These are phyloP conservation scores for Albula glossodonta DNA, from an alignment of 2,113 vertebrate species.

Conservation along the genomic window DNA sequence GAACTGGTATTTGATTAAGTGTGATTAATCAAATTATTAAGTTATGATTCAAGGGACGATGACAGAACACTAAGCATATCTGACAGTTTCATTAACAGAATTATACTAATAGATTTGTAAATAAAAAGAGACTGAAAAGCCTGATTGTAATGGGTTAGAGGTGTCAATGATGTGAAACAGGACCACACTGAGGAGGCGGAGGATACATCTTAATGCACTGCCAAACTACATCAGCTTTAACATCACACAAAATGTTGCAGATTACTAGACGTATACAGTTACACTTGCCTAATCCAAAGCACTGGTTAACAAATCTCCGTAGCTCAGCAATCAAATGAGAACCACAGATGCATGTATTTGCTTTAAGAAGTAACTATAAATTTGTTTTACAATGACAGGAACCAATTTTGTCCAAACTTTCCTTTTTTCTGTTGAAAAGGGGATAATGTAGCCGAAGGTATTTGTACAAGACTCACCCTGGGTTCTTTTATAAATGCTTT, in stretches of 20 bases:
- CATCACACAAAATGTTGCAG: conserved; percentile 23
- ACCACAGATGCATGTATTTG: background rate
- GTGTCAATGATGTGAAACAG: conserved; percentile 16
- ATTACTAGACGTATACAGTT: background rate
- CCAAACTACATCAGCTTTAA: conserved; percentile 22
- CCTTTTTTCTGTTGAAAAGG: too few relatives aligned
- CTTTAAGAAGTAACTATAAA: too few relatives aligned
- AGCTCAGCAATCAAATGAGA: background rate
- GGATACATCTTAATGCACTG: conserved; percentile 23
- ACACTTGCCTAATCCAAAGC: background rate
- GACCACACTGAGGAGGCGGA: background rate
- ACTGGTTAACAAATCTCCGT: background rate
- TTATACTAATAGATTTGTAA: conserved; percentile 41
- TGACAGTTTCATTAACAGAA: conserved; percentile 47
- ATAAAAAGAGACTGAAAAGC: conserved; percentile 34
- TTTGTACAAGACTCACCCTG: too few relatives aligned
- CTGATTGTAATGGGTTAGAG: conserved; percentile 31
- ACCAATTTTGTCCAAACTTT: too few relatives aligned
- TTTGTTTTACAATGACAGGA: too few relatives aligned
- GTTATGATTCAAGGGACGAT: conserved; percentile 19
- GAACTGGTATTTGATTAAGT: conserved; percentile 41
- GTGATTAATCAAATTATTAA: conserved; percentile 41
- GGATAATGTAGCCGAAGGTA: too few relatives aligned
- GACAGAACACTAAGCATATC: conserved; percentile 42
- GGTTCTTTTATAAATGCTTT: too few relatives aligned